Conservation (phyloP, 2,888 invertebrate genomes). For the Dasypolia templi region DNA sequence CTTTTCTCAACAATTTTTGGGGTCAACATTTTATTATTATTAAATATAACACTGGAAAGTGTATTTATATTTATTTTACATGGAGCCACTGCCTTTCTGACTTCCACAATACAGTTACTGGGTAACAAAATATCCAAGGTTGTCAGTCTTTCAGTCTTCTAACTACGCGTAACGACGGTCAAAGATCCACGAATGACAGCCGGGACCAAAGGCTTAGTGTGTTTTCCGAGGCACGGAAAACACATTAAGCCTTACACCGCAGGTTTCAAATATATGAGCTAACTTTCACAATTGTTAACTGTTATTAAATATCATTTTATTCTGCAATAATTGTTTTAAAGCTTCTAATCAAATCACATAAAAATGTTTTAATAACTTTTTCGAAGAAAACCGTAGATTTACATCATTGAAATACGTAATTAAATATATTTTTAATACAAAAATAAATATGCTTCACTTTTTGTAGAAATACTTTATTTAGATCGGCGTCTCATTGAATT, state of each 20-base stretch:
- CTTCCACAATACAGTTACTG: not conserved
- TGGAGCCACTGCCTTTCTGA: not conserved
- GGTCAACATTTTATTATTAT: no score
- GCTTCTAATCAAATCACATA: not conserved
- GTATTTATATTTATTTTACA: no score
- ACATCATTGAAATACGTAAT: no score
- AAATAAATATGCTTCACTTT: not conserved
- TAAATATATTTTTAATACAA: not conserved
- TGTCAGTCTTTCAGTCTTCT: not conserved
- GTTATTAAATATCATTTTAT: no score
- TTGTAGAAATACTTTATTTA: conserved; percentile 10
- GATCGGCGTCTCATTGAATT: conserved; percentile 41
- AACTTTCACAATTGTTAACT: no score
- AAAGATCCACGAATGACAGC: not conserved
- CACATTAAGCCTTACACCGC: no score
- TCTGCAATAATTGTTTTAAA: not conserved
- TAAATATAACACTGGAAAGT: no score
- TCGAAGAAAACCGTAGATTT: not conserved
- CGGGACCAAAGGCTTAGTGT: not conserved
- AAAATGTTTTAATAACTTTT: not conserved
- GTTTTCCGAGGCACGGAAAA: not conserved
- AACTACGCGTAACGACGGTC: not conserved
- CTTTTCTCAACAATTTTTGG: not conserved
- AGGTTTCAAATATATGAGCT: no score
- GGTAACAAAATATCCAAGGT: no score